Percentiles rank a stretch among this genome's conserved stretches.
These are phyloP conservation scores for Drosophila littoralis DNA, from an alignment of 1,140 invertebrate species.

Conservation along the genomic window DNA sequence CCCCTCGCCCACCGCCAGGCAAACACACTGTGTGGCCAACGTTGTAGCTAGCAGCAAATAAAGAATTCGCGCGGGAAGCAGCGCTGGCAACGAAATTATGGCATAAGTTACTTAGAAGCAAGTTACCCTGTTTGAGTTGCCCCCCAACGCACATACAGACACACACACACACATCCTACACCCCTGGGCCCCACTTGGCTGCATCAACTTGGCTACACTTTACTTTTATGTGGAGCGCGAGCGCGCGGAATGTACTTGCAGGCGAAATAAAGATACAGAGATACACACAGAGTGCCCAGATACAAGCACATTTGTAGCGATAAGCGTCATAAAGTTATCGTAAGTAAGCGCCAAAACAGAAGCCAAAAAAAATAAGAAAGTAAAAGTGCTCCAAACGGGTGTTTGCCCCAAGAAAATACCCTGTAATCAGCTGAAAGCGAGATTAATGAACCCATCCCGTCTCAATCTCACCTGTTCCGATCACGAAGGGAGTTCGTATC, in stretches of 20 bases:
- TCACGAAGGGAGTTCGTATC: too few relatives aligned
- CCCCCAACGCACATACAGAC: constrained; percentile 1
- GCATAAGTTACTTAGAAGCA: constrained; percentile 80
- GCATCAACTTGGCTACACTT: constrained; percentile 79
- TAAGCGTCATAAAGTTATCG: constrained; percentile 82
- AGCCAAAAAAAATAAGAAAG: constrained; percentile 42
- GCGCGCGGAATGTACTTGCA: constrained; percentile 74
- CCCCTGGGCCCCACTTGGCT: constrained; percentile 32
- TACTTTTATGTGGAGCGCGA: constrained; percentile 74
- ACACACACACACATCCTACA: not conserved
- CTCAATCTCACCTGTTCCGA: too few relatives aligned
- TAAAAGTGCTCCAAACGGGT: not conserved
- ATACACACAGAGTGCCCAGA: constrained; percentile 64
- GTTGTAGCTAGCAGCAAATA: constrained; percentile 34
- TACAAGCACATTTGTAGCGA: constrained; percentile 82
- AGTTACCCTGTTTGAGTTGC: constrained; percentile 46
- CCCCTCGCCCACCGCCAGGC: not conserved
- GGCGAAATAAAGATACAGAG: constrained; percentile 80
- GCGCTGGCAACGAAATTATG: constrained; percentile 71
- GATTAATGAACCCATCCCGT: too few relatives aligned
- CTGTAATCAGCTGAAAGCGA: too few relatives aligned
- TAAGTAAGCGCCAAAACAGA: constrained; percentile 74
- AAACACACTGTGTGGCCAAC: constrained; percentile 41
- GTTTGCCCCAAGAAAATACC: not conserved
- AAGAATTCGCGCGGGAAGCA: constrained; percentile 49